phyloP scores from a whole-genome alignment of 2,113 vertebrate species.

The Psophia crepitans region DNA sequence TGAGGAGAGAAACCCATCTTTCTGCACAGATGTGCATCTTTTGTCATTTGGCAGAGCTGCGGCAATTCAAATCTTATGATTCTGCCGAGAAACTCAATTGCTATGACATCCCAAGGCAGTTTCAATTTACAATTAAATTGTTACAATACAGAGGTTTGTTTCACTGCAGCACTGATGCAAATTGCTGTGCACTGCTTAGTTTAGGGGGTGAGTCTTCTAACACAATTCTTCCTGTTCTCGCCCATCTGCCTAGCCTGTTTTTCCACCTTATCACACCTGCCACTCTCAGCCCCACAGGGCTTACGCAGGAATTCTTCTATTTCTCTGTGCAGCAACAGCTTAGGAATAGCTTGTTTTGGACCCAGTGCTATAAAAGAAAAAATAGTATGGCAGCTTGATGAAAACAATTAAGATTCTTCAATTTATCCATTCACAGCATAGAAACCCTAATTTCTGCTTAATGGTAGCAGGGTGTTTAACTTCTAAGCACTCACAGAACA shows the following conservation, averaged over 20 bases:
- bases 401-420: background rate
- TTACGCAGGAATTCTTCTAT: background rate
- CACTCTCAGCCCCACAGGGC: background rate
- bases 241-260: background rate
- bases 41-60: background rate
- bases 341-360: background rate
- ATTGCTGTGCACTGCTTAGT: background rate
- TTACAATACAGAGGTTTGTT: background rate
- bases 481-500: background rate
- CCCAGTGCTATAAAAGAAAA: no score
- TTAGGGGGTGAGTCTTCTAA: background rate
- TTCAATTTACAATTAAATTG: conserved; percentile 25
- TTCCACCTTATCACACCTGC: background rate
- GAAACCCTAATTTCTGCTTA: background rate
- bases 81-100: background rate
- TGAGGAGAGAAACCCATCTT: background rate
- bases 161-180: background rate
- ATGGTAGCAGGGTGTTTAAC: background rate
- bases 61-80: background rate
- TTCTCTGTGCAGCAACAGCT: background rate
- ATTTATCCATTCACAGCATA: background rate
- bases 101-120: conserved; percentile 17
- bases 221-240: background rate
- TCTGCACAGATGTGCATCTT: background rate
- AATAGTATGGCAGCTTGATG: background rate